Conservation (phyloP, 2,113 vertebrate genomes). For the Platanista minor region DNA sequence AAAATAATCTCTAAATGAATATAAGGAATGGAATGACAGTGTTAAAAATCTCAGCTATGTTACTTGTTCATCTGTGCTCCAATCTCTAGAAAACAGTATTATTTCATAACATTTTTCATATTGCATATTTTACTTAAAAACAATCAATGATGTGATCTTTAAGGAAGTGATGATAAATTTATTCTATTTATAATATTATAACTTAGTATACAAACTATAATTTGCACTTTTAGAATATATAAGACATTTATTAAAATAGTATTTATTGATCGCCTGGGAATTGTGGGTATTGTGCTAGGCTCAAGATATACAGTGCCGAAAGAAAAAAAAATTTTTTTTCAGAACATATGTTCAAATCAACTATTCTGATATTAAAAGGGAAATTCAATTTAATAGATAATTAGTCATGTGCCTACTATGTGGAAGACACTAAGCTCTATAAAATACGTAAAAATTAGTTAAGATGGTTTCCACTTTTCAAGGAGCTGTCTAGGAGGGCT, state of each 20-base stretch:
- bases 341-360: not conserved
- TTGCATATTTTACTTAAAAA: conserved; percentile 1
- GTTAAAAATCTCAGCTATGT: not conserved
- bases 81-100: not conserved
- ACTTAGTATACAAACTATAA: not conserved
- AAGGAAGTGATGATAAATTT: not conserved
- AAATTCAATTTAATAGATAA: not conserved
- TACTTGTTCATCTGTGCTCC: not conserved
- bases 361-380: not conserved
- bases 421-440: not conserved
- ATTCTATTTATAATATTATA: not conserved
- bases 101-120: not conserved
- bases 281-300: not conserved
- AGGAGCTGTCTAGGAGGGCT: not conserved
- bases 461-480: not conserved
- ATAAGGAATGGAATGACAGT: not conserved
- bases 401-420: not conserved
- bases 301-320: not conserved
- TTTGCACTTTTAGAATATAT: not conserved
- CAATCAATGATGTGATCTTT: not conserved
- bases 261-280: not conserved
- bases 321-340: not conserved
- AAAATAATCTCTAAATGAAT: not conserved
- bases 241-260: not conserved
- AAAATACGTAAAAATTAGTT: not conserved